Percentiles rank a stretch among this genome's conserved stretches.
Conservation (phyloP, 2,888 invertebrate species). For the Synergus laeviventris region DNA sequence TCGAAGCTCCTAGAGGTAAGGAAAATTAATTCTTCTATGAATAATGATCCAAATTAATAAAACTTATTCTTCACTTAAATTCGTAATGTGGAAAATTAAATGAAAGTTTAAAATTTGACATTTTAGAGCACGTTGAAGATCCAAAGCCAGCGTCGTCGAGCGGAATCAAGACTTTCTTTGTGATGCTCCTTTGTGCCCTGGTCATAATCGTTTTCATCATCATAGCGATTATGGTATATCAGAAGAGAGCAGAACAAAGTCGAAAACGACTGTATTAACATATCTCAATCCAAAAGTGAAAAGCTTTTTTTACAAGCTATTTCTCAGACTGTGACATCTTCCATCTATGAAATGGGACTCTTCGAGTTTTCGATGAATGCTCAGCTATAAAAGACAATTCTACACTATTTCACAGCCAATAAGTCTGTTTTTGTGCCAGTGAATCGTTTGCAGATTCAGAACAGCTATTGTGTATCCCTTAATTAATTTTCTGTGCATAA, state of each 20-base stretch:
- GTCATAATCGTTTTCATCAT: constrained; percentile 90
- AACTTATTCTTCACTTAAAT: neutral
- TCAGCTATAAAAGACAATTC: constrained; percentile 1
- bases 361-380: neutral
- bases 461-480: neutral
- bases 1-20: constrained; percentile 90
- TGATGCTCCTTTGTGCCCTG: constrained; percentile 90
- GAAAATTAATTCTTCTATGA: constrained; percentile 17
- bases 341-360: neutral
- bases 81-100: constrained; percentile 10
- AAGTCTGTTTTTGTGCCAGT: constrained; percentile 2
- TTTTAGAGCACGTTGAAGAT: constrained; percentile 90
- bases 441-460: neutral
- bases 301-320: neutral
- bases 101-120: constrained; percentile 33
- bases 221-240: constrained; percentile 94
- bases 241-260: constrained; percentile 92
- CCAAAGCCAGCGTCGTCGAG: constrained; percentile 90
- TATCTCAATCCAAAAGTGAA: constrained; percentile 38
- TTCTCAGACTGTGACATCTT: constrained; percentile 4
- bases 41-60: neutral
- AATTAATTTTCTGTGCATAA: neutral
- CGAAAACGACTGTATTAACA: constrained; percentile 82
- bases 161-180: constrained; percentile 92
- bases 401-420: neutral